Percentiles rank a stretch among this genome's conserved stretches.
phyloP scores from a whole-genome alignment of 1,140 invertebrate genomes.

The Nymphalis io region DNA sequence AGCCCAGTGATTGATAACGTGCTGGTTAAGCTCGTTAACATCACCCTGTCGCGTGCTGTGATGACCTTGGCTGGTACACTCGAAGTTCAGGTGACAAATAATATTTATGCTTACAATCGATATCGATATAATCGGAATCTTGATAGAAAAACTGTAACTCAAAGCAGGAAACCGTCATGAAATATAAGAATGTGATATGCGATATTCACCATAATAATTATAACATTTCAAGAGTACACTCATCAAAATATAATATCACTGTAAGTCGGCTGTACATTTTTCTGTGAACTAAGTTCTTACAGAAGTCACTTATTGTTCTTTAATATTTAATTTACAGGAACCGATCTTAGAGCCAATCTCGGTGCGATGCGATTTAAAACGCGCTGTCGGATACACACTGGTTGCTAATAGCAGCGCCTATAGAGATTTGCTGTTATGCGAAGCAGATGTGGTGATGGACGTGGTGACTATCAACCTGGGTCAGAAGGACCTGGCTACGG shows the following conservation, averaged over 20 bases:
- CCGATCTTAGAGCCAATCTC: constrained; percentile 88
- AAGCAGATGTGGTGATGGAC: constrained; percentile 86
- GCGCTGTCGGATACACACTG: constrained; percentile 80
- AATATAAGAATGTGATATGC: no score
- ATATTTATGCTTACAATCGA: no score
- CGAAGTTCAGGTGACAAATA: constrained; percentile 84
- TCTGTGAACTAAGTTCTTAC: no score
- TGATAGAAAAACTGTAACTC: no score
- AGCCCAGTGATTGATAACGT: constrained; percentile 85
- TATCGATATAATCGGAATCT: no score
- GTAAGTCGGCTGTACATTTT: no score
- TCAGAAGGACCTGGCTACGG: constrained; percentile 86
- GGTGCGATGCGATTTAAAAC: constrained; percentile 87
- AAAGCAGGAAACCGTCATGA: no score
- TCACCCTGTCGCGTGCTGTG: constrained; percentile 86
- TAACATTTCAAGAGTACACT: no score
- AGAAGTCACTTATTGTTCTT: not conserved
- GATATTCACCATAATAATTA: no score
- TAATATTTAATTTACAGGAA: constrained; percentile 79
- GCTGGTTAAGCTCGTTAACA: constrained; percentile 84
- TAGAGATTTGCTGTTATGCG: constrained; percentile 79
- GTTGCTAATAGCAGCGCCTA: constrained; percentile 49
- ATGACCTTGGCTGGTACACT: constrained; percentile 86
- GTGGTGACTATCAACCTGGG: constrained; percentile 85
- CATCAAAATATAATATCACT: no score